phyloP scores from a whole-genome alignment of 2,888 invertebrate species.

The Chouioia cunea region DNA sequence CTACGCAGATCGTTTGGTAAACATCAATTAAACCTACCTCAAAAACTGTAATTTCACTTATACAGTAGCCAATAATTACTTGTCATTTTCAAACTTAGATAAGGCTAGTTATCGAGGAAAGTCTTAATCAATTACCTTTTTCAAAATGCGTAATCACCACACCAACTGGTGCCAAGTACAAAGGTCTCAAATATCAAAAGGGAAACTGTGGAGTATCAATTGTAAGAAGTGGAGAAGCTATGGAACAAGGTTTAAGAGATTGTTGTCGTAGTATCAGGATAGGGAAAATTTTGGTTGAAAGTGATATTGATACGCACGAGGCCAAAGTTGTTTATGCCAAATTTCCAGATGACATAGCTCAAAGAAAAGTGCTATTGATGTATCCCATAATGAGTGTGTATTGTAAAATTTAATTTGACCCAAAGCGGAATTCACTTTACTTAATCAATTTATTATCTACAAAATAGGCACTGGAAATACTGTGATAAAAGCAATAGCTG shows the following conservation, averaged over 20 bases:
- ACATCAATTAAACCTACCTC: conserved; percentile 43
- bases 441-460: conserved; percentile 3
- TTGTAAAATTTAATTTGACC: conserved; percentile 12
- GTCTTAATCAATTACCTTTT: conserved; percentile 96
- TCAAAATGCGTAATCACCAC: conserved; percentile 91
- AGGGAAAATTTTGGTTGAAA: conserved; percentile 97
- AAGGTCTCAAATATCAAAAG: conserved; percentile 94
- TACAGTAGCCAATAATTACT: background rate
- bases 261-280: conserved; percentile 98
- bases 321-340: conserved; percentile 97
- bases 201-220: conserved; percentile 99
- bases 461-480: conserved; percentile 89
- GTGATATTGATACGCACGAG: conserved; percentile 95
- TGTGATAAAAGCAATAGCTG: conserved; percentile 92
- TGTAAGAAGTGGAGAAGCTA: conserved; percentile 94
- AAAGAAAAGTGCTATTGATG: conserved; percentile 91
- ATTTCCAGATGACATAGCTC: conserved; percentile 94
- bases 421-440: background rate
- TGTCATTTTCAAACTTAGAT: conserved; percentile 72
- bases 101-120: conserved; percentile 97
- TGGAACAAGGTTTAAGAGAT: conserved; percentile 95
- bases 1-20: conserved; percentile 93
- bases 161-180: conserved; percentile 91
- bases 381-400: conserved; percentile 96
- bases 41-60: background rate